These are phyloP conservation scores for Serripes groenlandicus DNA, from an alignment of 2,888 invertebrate species.

Conservation along the genomic window DNA sequence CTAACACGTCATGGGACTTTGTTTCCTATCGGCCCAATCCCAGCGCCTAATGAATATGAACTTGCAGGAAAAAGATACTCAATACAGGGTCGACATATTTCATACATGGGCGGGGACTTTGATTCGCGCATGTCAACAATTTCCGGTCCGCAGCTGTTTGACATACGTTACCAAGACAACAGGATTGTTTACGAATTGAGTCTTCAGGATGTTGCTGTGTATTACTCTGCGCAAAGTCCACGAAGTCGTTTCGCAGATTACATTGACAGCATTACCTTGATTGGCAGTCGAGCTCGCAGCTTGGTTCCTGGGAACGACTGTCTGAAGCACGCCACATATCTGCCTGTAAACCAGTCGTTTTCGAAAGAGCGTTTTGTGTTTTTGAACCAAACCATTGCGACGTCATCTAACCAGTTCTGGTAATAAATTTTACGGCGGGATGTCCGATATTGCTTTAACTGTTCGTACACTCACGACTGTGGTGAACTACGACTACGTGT, in stretches of 20 bases:
- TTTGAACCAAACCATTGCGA: conserved; percentile 81
- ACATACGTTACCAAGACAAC: conserved; percentile 75
- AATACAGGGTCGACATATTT: conserved; percentile 75
- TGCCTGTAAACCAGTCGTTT: conserved; percentile 63
- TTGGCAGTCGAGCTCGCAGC: conserved; percentile 70
- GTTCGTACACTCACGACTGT: conserved; percentile 76
- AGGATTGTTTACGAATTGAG: conserved; percentile 82
- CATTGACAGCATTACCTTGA: conserved; percentile 74
- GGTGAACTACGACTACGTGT: conserved; percentile 81
- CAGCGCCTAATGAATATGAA: conserved; percentile 73
- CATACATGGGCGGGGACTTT: conserved; percentile 81
- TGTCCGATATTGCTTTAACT: conserved; percentile 73
- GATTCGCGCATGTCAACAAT: conserved; percentile 77
- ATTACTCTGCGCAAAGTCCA: conserved; percentile 77
- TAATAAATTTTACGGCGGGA: conserved; percentile 74
- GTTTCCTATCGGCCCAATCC: conserved; percentile 60
- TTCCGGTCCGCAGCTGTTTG: conserved; percentile 76
- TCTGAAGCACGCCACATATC: conserved; percentile 76
- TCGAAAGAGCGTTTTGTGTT: conserved; percentile 76
- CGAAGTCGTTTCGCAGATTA: conserved; percentile 69
- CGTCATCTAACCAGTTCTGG: conserved; percentile 72
- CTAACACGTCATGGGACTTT: conserved; percentile 60
- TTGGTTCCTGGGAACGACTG: conserved; percentile 82
- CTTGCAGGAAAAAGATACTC: conserved; percentile 82
- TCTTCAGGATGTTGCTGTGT: conserved; percentile 79